Percentiles rank a stretch among this genome's conserved stretches.
phyloP scores from a whole-genome alignment of 2,797 vertebrate genomes.

The Falco novaeseelandiae region DNA sequence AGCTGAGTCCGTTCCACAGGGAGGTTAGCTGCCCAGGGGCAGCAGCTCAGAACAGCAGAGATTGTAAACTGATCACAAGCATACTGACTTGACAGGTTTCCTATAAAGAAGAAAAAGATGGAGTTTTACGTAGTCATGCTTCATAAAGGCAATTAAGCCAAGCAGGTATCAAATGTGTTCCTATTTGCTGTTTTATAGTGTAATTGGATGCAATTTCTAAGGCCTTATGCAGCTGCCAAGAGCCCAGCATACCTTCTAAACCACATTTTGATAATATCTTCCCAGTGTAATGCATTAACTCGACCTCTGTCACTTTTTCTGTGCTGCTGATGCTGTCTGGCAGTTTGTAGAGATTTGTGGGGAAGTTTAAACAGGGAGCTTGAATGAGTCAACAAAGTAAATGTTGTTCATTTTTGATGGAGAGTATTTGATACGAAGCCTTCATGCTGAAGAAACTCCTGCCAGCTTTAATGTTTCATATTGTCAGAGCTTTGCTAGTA shows the following conservation, averaged over 20 bases:
- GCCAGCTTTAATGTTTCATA: neutral
- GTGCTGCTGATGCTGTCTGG: neutral
- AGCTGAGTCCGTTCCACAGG: fast-evolving
- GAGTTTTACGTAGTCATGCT: neutral
- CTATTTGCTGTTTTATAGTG: neutral
- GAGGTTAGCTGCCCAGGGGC: neutral
- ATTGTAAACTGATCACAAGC: neutral
- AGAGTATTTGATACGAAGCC: neutral
- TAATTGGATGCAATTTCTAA: neutral
- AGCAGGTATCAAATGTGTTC: neutral
- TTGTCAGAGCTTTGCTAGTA: neutral
- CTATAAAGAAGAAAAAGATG: neutral
- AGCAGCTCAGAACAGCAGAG: neutral
- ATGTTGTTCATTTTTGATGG: neutral
- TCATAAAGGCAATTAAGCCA: neutral
- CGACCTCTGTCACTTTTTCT: neutral
- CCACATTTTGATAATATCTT: neutral
- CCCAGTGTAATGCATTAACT: neutral
- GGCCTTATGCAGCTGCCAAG: neutral
- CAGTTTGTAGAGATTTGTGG: neutral
- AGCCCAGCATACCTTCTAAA: neutral
- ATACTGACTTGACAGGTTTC: neutral
- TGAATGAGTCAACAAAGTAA: neutral
- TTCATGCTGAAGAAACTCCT: neutral
- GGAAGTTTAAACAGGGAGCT: neutral